Percentiles rank a stretch among this genome's conserved stretches.
These are phyloP conservation scores for Laterallus jamaicensis DNA, from an alignment of 2,113 vertebrate genomes.

Conservation along the genomic window DNA sequence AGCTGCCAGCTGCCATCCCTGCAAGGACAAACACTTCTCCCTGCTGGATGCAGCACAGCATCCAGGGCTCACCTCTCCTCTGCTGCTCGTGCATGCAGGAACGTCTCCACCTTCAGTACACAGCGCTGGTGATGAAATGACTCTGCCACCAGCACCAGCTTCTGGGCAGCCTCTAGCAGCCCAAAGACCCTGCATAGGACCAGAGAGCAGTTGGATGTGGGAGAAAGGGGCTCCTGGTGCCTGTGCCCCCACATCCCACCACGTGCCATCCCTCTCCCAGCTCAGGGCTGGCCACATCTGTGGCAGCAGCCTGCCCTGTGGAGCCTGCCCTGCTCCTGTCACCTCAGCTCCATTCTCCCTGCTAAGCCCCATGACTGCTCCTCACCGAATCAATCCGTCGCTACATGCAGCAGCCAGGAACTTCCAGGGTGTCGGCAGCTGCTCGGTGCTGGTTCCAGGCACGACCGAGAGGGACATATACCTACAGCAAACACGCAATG, in stretches of 20 bases:
- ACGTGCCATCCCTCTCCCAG: accelerated
- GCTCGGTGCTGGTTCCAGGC: slow-evolving; percentile 29
- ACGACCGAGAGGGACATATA: slow-evolving; percentile 87
- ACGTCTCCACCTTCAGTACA: slow-evolving; percentile 87
- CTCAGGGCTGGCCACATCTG: neutral
- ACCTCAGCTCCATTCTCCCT: neutral
- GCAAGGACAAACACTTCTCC: accelerated
- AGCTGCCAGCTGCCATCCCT: neutral
- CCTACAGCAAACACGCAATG: slow-evolving; percentile 62
- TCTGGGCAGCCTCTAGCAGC: slow-evolving; percentile 73
- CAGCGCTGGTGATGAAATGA: slow-evolving; percentile 91
- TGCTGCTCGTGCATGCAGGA: slow-evolving; percentile 44
- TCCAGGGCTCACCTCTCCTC: slow-evolving; percentile 74
- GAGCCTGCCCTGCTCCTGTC: neutral
- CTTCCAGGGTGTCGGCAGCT: neutral
- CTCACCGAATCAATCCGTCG: slow-evolving; percentile 91
- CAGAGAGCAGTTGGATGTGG: neutral
- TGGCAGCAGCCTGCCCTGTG: accelerated
- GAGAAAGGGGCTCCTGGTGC: neutral
- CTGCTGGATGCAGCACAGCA: accelerated
- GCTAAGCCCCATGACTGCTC: accelerated
- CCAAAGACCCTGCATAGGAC: slow-evolving; percentile 81
- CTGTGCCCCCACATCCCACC: neutral
- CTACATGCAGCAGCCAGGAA: slow-evolving; percentile 90
- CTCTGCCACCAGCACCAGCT: slow-evolving; percentile 85